A percentile compares a stretch with the other conserved stretches of the same genome.
Evolutionary conservation across 2,113 vertebrate species (phyloP).

Genomic region (Pteropus alecto): DNA sequence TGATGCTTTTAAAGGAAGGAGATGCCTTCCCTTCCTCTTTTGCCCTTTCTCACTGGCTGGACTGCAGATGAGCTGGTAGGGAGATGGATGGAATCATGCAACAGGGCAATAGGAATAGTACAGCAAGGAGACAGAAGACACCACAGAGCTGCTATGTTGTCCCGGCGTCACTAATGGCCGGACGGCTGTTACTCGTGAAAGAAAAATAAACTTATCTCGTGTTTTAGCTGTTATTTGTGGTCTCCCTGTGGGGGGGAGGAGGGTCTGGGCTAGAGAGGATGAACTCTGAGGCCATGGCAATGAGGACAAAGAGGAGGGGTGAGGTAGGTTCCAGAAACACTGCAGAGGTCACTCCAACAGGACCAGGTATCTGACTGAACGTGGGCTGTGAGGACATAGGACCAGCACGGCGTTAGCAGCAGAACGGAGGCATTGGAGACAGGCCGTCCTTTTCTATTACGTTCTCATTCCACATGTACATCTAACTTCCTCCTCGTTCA

Average conservation of each 20-base stretch:
- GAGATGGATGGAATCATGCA: not conserved
- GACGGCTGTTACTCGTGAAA: not conserved
- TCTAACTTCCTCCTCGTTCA: not conserved
- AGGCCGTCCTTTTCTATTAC: not conserved
- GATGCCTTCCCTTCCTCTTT: not conserved
- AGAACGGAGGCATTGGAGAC: not conserved
- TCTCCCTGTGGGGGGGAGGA: not conserved
- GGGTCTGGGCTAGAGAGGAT: not conserved
- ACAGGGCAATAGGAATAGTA: not conserved
- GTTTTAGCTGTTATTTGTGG: not conserved
- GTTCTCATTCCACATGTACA: not conserved
- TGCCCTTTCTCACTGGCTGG: not conserved
- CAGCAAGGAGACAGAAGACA: not conserved
- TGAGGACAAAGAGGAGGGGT: not conserved
- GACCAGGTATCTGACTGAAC: not conserved
- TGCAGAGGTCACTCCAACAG: not conserved
- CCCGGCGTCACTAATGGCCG: accelerated
- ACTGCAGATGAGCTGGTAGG: not conserved
- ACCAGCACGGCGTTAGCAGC: not conserved
- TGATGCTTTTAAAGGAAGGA: not conserved
- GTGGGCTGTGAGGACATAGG: not conserved
- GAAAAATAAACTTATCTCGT: not conserved
- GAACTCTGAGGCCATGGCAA: not conserved
- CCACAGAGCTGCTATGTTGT: accelerated
- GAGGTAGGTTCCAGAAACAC: not conserved